Evolutionary conservation across 30 jellyfish, hydroid and myxozoan species (phyloP), one percentile per base, ranked within the genome.

Genomic region (Aurelia aurita complex sp. Pacific): DNA sequence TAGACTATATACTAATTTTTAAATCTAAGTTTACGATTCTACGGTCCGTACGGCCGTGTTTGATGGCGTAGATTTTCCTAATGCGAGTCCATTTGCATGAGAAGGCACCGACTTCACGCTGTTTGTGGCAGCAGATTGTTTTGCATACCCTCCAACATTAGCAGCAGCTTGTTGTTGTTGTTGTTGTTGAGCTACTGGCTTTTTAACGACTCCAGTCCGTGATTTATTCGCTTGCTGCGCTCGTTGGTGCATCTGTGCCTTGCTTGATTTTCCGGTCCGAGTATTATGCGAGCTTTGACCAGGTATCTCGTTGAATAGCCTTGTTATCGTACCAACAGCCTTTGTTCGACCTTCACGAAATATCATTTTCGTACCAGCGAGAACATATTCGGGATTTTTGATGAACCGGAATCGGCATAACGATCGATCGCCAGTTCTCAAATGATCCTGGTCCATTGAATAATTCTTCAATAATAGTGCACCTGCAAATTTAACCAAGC

Each of bases 271-370:
- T 19, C 96, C 90, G 51, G 89, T 75, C 38, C 96, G 94, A 15
- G 96, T 88, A 82, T 88, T 88, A 67, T 94, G 97, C 60, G 94
- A 66, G 85, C 93, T 79, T 23, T 81, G 95, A 16, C 97, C 97
- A 64, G 91, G 97, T n/a, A 74, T 73, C 46, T 94, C 96, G 36
- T 68, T 64, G 79, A 86, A 85, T 9, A 94, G 69, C 57, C 63
- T 88, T 33, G 96, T 94, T 38, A 94, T 94, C 19, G 98, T 88
- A 5, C 99, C 99, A 52, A 95, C 97, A 14, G 99, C 99, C 77
- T 95, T 95, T 0, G 99, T 95, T 78, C 99, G 96, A 66, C 99
- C 99, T 72, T 96, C 99, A 8, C 99, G 96, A 88, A 96, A 96
- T 13, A 96, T 91, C 97, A 96, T 90, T 88, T 90, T 90, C 18